Percentiles rank a stretch among this genome's conserved stretches.
phyloP scores from a whole-genome alignment of 2,797 vertebrate species.

The Brachyrhaphis roseni region DNA sequence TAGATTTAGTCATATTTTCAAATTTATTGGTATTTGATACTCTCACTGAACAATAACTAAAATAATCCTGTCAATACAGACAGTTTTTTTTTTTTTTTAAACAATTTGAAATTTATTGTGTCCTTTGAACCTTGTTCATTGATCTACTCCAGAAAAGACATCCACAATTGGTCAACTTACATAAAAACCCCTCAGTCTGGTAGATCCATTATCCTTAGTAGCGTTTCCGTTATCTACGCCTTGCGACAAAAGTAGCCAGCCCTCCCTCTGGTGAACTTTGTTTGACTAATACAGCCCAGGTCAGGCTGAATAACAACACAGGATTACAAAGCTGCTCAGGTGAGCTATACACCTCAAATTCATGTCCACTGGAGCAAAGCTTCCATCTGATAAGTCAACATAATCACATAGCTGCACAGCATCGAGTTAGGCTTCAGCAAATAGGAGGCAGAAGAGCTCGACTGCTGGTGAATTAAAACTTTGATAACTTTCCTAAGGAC shows the following conservation, averaged over 20 bases:
- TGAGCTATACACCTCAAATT: constrained; percentile 65
- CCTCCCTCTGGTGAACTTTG: constrained; percentile 70
- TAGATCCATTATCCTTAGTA: background rate
- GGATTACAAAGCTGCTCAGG: constrained; percentile 74
- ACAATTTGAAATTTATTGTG: constrained; percentile 45
- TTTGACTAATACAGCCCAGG: constrained; percentile 74
- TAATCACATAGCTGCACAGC: constrained; percentile 39
- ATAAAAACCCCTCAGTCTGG: background rate
- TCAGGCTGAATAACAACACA: constrained; percentile 71
- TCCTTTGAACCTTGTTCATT: constrained; percentile 34
- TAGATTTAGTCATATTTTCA: too few species aligned
- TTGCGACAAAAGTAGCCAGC: constrained; percentile 34
- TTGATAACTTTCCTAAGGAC: background rate
- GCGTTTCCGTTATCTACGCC: background rate
- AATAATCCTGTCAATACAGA: too few species aligned
- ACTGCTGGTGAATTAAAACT: constrained; percentile 14
- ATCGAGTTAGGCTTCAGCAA: constrained; percentile 27
- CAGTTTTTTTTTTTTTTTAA: background rate
- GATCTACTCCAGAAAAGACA: constrained; percentile 31
- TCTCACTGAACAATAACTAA: too few species aligned
- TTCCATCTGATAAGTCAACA: constrained; percentile 70
- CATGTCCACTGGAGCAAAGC: constrained; percentile 74
- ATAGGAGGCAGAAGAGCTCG: constrained; percentile 14
- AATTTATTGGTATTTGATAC: too few species aligned
- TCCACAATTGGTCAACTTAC: constrained; percentile 23